Base-by-base conservation (phyloP, 2,888 invertebrate species). In the Oligia strigilis region DNA sequence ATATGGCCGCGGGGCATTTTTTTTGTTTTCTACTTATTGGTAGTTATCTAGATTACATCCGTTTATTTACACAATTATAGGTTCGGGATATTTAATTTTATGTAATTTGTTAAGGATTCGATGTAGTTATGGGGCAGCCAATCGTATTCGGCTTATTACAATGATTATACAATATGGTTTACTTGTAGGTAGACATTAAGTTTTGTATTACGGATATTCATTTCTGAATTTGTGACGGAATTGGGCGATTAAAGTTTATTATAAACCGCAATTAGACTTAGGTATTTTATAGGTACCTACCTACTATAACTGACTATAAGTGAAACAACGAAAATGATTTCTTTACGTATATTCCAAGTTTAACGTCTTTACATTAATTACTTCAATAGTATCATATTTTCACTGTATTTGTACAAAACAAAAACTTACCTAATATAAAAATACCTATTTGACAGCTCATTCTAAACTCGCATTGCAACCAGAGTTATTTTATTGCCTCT, bases 11-110 rank as follows among this genome's bases (percentile, higher is more conserved):
- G 46, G 17, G 40, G 5, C 11, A 55, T 77, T 46, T 73, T 74
- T 77, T 60, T 74, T 62, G 6, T 40, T 43, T 58, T 65, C 55
- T 55, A 74, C 52, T 36, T 83, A 76, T 40, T 62, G 67, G 49
- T 72, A 58, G 52, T 77, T 75, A 78, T 58, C 19, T 71, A 72
- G 36, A 77, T 73, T 70, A 74, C 80, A 78, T 82, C 77, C 65
- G 75, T 81, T 78, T 85, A 77, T 79, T 71, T 70, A 72, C 55
- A 40, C 13, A 69, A 79, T 80, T 77, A 77, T 62, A 52, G 58
- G 70, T 79, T 69, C 52, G 11, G 19, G 3, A 52, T 82, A 72
- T 75, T 66, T 77, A 87, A 87, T 85, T 73, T 75, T 49, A 75
- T 77, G 43, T 80, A 49, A 83, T 85, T 87, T 80, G 52, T 29